Evolutionary conservation across 2,797 vertebrate species (phyloP), one percentile per base, ranked within the genome.

Genomic region (Lycodopsis pacificus): DNA sequence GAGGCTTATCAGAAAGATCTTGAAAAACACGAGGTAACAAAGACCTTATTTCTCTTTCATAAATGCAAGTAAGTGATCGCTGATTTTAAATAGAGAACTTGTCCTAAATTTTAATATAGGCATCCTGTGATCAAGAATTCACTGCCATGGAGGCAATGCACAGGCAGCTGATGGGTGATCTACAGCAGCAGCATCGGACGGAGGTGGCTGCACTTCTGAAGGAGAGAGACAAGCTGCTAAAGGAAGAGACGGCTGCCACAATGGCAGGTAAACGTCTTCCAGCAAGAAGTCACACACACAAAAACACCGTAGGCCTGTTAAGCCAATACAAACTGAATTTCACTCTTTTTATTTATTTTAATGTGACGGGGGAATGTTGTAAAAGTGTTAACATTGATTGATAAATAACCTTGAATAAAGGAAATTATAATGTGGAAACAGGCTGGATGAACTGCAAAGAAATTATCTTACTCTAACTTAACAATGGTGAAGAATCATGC

Each of bases 191-290:
- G 88, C 97, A 98, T 89, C 96, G 97, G 81, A 94, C 94, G 72
- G 96, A 99, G 90, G 92, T 98, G 81, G 95, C 97, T 76, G 95
- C 96, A 58, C 95, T 99, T 44, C 90, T 94, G 20, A 95, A 96
- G 57, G 97, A 99, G 91, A 98, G 97, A 56, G 97, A 99, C 48
- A 94, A 96, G 67, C 94, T 97, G 77, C 93, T 98, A 82, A 96
- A 96, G 4, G 97, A 99, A 53, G 98, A 99, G 82, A 98, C 97
- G 0, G 95, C 97, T 0, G 97, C 97, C 36, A 98, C 97, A 2
- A 96, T 98, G 90, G 95, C 98, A 86, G 97, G 98, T 98, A 79
- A 15, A 36, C 3, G 5, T 34, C 14, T 12, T 7, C 19, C 25
- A 22, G 8, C 27, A 46, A 44, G 14, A 30, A 48, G 12, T 6